These are phyloP conservation scores for Lasioglossum oenotherae DNA, from an alignment of 2,888 invertebrate species.

Conservation along the genomic window DNA sequence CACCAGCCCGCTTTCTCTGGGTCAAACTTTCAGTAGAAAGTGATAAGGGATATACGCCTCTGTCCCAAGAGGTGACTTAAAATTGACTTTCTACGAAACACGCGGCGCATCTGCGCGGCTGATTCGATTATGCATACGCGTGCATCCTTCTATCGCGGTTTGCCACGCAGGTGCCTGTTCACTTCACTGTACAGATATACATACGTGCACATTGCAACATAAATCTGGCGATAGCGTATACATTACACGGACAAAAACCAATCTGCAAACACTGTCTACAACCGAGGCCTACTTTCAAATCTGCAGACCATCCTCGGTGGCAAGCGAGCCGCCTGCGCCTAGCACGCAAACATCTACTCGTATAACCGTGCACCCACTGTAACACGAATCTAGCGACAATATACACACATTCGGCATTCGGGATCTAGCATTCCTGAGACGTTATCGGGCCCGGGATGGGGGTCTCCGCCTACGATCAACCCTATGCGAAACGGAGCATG, in stretches of 20 bases:
- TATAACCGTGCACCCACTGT: slow-evolving; percentile 1
- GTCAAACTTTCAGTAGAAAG: slow-evolving; percentile 3
- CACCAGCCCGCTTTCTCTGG: background rate
- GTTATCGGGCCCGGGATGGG: background rate
- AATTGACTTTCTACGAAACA: background rate
- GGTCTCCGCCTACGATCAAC: background rate
- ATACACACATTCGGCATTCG: background rate
- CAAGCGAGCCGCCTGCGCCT: background rate
- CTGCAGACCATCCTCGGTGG: background rate
- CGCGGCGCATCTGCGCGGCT: background rate
- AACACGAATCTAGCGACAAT: slow-evolving; percentile 19
- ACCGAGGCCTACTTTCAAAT: background rate
- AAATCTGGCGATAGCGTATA: background rate
- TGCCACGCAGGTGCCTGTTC: background rate
- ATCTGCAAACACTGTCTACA: slow-evolving; percentile 9
- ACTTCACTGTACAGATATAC: background rate
- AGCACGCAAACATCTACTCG: background rate
- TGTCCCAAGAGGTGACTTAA: background rate
- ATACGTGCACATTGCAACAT: background rate
- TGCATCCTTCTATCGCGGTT: background rate
- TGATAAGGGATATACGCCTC: background rate
- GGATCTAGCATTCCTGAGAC: background rate
- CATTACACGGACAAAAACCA: background rate
- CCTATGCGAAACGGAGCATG: background rate
- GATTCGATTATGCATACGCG: background rate